Evolutionary conservation across 2,113 vertebrate species (phyloP).

Genomic region (Mustela nigripes): DNA sequence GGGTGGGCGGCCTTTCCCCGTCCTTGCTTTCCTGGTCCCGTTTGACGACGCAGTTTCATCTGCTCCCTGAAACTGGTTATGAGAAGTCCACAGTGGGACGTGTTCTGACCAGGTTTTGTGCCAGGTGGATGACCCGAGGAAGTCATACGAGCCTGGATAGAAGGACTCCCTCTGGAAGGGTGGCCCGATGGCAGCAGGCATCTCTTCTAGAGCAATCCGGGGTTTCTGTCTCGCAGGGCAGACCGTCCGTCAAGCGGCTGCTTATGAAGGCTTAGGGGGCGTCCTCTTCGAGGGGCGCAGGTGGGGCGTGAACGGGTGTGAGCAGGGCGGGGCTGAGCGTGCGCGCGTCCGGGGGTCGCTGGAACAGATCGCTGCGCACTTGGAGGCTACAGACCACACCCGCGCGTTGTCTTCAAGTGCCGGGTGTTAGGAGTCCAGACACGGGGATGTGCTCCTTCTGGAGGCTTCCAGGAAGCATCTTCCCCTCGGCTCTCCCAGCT

Average conservation of each 20-base stretch:
- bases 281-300: neutral
- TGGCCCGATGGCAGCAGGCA: no score
- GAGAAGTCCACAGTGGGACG: neutral
- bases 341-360: rapidly evolving
- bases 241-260: rapidly evolving
- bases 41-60: no score
- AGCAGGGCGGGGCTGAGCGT: neutral
- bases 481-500: no score
- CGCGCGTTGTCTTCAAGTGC: neutral
- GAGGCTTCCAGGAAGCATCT: neutral
- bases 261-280: neutral
- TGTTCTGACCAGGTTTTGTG: neutral
- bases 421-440: neutral
- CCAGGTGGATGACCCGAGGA: rapidly evolving
- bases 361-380: neutral
- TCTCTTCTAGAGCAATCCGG: neutral
- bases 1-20: no score
- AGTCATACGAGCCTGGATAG: neutral
- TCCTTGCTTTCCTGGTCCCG: no score
- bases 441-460: neutral
- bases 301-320: neutral
- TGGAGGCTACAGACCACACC: neutral
- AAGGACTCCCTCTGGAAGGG: neutral
- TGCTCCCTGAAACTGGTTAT: neutral
- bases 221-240: neutral